Evolutionary conservation across 1,140 invertebrate species (phyloP), one percentile per base, ranked within the genome.

Genomic region (Diorhabda sublineata): DNA sequence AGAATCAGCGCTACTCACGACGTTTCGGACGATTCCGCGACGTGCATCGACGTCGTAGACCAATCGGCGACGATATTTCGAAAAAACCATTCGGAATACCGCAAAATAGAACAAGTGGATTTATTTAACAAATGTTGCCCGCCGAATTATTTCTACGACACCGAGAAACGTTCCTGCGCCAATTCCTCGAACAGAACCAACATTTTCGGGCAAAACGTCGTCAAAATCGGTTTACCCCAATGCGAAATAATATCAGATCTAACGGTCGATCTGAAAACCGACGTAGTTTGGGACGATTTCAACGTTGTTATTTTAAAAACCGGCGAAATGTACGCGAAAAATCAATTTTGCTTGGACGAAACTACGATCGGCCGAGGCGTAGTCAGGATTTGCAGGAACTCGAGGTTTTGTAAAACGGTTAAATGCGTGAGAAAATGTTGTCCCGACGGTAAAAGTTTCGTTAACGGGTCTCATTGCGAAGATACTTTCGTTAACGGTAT

Each of bases 351-450:
- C 42, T 47, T 75, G 45, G 74, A 76, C 42, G 45, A 69, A 41
- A 73, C 65, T 2, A 6, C 45, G 8, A 64, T 68, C 11, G 42
- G 60, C 2, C 59, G 5, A 11, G 60, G 61, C 11, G 56, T 73
- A 11, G 64, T 72, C 43, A 74, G 71, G 61, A 64, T 68, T 52
- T 78, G 75, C 63, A 45, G 52, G 41, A 59, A 62, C 68, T 70
- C 60, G 41, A 64, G 73, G 26, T 60, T 72, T 44, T 73, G 73
- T 56, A 57, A 74, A 9, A 61, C n/a, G 6, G 67, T 67, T 8
- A 52, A 68, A 52, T 78, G 77, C 63, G 61, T 77, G 9, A 68
- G 65, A 45, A 78, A 78, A 71, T 77, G 77, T 67, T 78, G 77
- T 66, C 72, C 70, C 2, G 77, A 77, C 63, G 76, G 76, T 5